These are phyloP conservation scores for Catharus fuscescens DNA, from an alignment of 2,113 vertebrate species.

Conservation along the genomic window DNA sequence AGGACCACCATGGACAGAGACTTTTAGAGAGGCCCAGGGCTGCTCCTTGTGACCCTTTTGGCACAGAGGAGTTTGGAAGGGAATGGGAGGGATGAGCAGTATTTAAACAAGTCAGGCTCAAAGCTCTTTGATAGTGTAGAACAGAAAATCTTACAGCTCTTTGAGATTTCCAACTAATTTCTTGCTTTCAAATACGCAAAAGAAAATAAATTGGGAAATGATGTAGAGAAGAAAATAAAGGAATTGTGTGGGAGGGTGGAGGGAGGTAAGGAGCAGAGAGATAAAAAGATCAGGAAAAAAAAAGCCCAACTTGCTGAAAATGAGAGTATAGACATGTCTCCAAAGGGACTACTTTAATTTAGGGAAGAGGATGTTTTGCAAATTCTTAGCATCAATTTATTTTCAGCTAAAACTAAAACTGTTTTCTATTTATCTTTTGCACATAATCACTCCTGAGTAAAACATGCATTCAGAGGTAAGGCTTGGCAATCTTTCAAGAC, in stretches of 20 bases:
- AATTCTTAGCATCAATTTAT: slow-evolving; percentile 3
- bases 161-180: not conserved
- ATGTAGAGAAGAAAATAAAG: slow-evolving; percentile 6
- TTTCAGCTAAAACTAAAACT: not conserved
- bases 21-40: not conserved
- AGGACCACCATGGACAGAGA: not conserved
- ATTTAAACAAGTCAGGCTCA: not conserved
- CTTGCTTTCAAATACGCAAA: slow-evolving; percentile 9
- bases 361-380: not conserved
- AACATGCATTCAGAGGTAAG: not conserved
- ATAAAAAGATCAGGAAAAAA: not conserved
- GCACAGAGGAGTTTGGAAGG: not conserved
- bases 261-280: not conserved
- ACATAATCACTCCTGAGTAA: not conserved
- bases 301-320: not conserved
- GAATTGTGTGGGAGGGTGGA: not conserved
- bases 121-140: not conserved
- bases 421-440: slow-evolving; percentile 27
- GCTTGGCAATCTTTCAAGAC: not conserved
- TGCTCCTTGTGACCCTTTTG: not conserved
- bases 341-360: slow-evolving; percentile 17
- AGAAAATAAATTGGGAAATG: not conserved
- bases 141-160: not conserved
- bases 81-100: not conserved
- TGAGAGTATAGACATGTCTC: not conserved